phyloP scores from a whole-genome alignment of 1,140 invertebrate species.

The Cyphomyrmex costatus region DNA sequence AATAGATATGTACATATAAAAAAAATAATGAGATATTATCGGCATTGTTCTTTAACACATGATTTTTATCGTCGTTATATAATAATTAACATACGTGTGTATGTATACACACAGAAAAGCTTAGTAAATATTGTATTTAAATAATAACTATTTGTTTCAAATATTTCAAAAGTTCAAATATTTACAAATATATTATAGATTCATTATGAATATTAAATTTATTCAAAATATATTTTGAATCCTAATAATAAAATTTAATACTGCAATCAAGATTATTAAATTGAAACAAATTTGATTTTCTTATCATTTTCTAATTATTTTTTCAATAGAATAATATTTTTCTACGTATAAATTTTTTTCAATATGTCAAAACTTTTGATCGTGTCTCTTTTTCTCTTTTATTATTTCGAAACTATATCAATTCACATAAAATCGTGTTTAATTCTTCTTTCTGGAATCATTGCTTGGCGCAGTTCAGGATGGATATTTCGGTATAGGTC shows the following conservation, averaged over 20 bases:
- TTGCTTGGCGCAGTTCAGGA: background rate
- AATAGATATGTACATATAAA: background rate
- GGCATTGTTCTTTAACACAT: background rate
- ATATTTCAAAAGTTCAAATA: no score
- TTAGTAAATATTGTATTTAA: no score
- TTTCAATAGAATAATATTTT: no score
- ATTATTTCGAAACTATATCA: background rate
- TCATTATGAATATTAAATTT: no score
- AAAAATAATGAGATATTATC: background rate
- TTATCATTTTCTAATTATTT: no score
- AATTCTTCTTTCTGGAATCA: background rate
- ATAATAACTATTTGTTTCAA: no score
- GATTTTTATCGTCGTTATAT: background rate
- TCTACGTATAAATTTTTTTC: background rate
- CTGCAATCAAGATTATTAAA: no score
- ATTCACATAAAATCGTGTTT: background rate
- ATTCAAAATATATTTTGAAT: no score
- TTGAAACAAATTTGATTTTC: no score
- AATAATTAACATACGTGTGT: background rate
- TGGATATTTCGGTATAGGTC: conserved; percentile 2
- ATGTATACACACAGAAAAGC: background rate
- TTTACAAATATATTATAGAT: no score
- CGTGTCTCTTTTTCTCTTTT: background rate
- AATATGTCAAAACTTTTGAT: background rate
- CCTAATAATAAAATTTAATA: no score